Evolutionary conservation across 1,140 invertebrate genomes (phyloP), one percentile per base, ranked within the genome.

Genomic region (Bombyx mori): DNA sequence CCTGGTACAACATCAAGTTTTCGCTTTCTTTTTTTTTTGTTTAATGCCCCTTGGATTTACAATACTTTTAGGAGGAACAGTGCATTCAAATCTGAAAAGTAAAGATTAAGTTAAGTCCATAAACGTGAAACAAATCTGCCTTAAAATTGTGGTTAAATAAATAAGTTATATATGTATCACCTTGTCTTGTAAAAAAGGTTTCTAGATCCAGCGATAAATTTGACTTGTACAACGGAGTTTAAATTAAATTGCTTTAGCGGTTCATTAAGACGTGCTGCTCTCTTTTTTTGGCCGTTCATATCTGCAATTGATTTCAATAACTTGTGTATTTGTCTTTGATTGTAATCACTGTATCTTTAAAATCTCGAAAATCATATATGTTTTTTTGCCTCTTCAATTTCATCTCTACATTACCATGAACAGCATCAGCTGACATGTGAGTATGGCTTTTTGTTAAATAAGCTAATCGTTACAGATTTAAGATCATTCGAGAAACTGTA

Each of bases 171-270:
- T 18, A 18, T 18, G 12, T 18, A 18, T 18, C 12, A 18, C 51
- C 57, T n/a, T 46, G 51, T 58, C 50, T 58, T 53, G 43, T 53
- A 58, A 48, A 47, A 53, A 47, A 58, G 57, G 52, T 58, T 58
- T 52, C 57, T 58, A 45, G 51, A 58, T 47, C 57, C 57, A 53
- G 57, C 57, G 22, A 58, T 22, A 52, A 58, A 58, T 53, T 58
- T 45, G 22, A 58, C 57, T 58, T 58, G 50, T 53, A 58, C 57
- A 47, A 58, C 57, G 12, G 12, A 58, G 52, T 58, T 58, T 53
- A 58, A 48, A 58, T 58, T 58, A 52, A 58, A 58, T 50, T 46
- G 6, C 53, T 58, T 58, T 43, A 58, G 48, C 9, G 44, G 51
- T 43, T 58, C 57, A 58, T 58, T 58, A 53, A 18, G 57, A 12